These are phyloP conservation scores for Esperia sulphurella DNA, from an alignment of 2,888 invertebrate species.

Conservation along the genomic window DNA sequence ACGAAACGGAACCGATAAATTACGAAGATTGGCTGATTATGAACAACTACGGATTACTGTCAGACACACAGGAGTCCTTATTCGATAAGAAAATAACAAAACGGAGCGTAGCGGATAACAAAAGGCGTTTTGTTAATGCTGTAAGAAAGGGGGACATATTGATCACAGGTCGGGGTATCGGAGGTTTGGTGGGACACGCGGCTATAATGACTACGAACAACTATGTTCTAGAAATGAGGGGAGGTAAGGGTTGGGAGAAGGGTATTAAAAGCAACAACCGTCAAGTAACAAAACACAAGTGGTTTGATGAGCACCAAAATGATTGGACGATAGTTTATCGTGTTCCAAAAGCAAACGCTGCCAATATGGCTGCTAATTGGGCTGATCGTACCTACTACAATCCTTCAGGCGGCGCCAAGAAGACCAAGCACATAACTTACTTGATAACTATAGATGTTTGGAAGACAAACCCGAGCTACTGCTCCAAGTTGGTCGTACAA, in stretches of 20 bases:
- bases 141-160: slow-evolving; percentile 47
- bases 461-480: slow-evolving; percentile 45
- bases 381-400: slow-evolving; percentile 45
- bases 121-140: slow-evolving; percentile 41
- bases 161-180: slow-evolving; percentile 33
- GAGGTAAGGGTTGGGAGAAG: slow-evolving; percentile 32
- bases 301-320: slow-evolving; percentile 43
- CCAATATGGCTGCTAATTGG: slow-evolving; percentile 39
- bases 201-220: slow-evolving; percentile 50
- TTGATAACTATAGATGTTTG: slow-evolving; percentile 32
- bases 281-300: slow-evolving; percentile 38
- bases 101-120: slow-evolving; percentile 42
- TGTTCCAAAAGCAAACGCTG: slow-evolving; percentile 31
- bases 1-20: slow-evolving; percentile 37
- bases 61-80: slow-evolving; percentile 49
- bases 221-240: slow-evolving; percentile 50
- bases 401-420: slow-evolving; percentile 31
- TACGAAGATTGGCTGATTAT: slow-evolving; percentile 55
- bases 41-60: slow-evolving; percentile 51
- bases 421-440: slow-evolving; percentile 44
- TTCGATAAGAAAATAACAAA: slow-evolving; percentile 45
- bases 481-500: slow-evolving; percentile 49
- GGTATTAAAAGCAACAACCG: slow-evolving; percentile 45
- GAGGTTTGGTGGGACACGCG: slow-evolving; percentile 45
- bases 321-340: slow-evolving; percentile 51